phyloP scores from a whole-genome alignment of 2,113 vertebrate species.

The Coryphaenoides rupestris region DNA sequence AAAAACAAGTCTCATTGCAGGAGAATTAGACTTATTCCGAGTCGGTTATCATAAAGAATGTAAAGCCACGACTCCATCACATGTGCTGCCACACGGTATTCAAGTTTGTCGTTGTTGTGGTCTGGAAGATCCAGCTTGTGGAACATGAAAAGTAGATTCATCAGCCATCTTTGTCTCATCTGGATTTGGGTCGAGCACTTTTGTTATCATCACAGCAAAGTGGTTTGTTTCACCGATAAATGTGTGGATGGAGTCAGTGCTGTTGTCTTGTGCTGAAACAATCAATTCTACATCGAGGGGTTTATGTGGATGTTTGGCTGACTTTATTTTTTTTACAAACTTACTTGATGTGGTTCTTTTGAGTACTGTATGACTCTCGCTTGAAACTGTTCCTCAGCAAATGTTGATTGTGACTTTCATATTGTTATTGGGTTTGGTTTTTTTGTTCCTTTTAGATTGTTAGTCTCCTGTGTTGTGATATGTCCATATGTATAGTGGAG shows the following conservation, averaged over 20 bases:
- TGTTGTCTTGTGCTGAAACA: slow-evolving; percentile 52
- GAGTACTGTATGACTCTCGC: slow-evolving; percentile 50
- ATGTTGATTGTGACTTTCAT: slow-evolving; percentile 42
- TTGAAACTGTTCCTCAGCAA: slow-evolving; percentile 15
- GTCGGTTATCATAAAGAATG: no score
- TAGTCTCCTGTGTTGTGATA: slow-evolving; percentile 36
- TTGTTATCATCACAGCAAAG: slow-evolving; percentile 26
- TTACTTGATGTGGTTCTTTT: slow-evolving; percentile 27
- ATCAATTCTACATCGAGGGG: slow-evolving; percentile 44
- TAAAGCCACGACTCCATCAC: no score
- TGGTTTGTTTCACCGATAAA: slow-evolving; percentile 2
- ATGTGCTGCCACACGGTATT: no score
- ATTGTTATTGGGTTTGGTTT: slow-evolving; percentile 42
- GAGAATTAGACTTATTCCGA: no score
- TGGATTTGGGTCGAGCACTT: slow-evolving; percentile 45
- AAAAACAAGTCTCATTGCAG: no score
- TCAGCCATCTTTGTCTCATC: no score
- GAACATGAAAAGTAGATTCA: no score
- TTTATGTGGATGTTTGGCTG: slow-evolving; percentile 31
- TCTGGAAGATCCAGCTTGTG: no score
- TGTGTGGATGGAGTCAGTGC: slow-evolving; percentile 18
- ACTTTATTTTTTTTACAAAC: no score
- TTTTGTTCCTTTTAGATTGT: slow-evolving; percentile 41
- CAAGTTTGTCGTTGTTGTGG: no score
- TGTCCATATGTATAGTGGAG: slow-evolving; percentile 57